A percentile compares a stretch with the other conserved stretches of the same genome.
These are phyloP conservation scores for Molossus alvarezi DNA, from an alignment of 2,797 vertebrate species.

Conservation along the genomic window DNA sequence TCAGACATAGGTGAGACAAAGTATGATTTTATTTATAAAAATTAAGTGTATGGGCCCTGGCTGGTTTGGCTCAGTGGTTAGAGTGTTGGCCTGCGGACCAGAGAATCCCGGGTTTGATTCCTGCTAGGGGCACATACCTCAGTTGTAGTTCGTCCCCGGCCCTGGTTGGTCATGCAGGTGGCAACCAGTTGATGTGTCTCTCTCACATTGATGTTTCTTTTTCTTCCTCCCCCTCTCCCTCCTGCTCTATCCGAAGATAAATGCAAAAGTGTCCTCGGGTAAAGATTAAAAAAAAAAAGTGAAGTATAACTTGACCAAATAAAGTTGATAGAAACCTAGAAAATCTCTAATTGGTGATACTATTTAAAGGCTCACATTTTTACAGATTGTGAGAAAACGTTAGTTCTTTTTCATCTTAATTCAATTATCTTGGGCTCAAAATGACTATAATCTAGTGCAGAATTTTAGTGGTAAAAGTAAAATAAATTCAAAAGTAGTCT, in stretches of 20 bases:
- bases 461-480: slow-evolving; percentile 77
- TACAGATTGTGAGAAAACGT: slow-evolving; percentile 26
- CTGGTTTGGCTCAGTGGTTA: too few relatives aligned
- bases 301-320: not conserved
- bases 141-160: too few relatives aligned
- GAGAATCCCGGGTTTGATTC: too few relatives aligned
- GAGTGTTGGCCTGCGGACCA: too few relatives aligned
- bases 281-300: not conserved
- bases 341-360: not conserved
- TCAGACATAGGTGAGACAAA: slow-evolving; percentile 41
- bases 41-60: not conserved
- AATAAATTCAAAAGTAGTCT: slow-evolving; percentile 58
- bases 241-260: too few relatives aligned
- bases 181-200: too few relatives aligned
- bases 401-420: slow-evolving; percentile 40
- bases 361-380: slow-evolving; percentile 22
- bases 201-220: too few relatives aligned
- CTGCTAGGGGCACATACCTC: too few relatives aligned
- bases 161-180: too few relatives aligned
- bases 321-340: slow-evolving; percentile 23
- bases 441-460: slow-evolving; percentile 43
- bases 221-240: too few relatives aligned
- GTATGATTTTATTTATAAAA: slow-evolving; percentile 51
- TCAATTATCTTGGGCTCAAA: not conserved
- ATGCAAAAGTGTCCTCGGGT: too few relatives aligned